Base-by-base conservation (phyloP, 1,140 invertebrate genomes). In the Heliothis virescens region DNA sequence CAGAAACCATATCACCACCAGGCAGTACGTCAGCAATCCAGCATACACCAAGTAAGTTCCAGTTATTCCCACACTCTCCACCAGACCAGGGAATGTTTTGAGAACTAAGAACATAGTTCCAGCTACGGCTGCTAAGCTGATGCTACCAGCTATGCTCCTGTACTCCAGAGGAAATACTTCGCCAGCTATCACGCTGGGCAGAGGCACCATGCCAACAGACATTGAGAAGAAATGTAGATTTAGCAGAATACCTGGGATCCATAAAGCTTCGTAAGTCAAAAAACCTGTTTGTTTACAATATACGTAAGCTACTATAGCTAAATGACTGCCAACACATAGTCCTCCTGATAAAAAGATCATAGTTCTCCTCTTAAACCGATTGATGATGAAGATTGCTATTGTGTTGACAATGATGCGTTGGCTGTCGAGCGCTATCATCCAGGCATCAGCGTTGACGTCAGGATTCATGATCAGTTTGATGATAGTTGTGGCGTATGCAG, bases 401-500 rank as follows among this genome's bases (percentile, higher is more conserved):
- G 84, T 76, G 76, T 91, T 95, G 85, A 21, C 96, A 13, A 83
- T 95, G 29, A 81, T 95, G 92, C 92, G 86, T 92, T 63, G 96
- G 11, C n/a, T 96, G 86, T 87, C 97, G 93, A 82, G 96, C 93
- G 57, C 94, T 83, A 89, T 96, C 97, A 86, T 98, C 92, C 71
- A 97, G 86, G 79, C 97, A 73, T 96, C 95, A 15, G 95, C 94
- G 80, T 97, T 91, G 1, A 92, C 85, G 0, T 94, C 81, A 5
- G 92, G 88, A 7, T 93, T 95, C 53, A 96, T 86, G 2, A 95
- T 88, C 3, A 95, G 85, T 29, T 91, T 86, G 84, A 96, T 95
- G 79, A 96, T 96, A 0, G 93, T 90, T 0, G 97, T 96, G 0
- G 96, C 95, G 85, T 97, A 97, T 81, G 97, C 97, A 34, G 96